Conservation (phyloP, 2,797 vertebrate species). For the Sebastes flavidus region DNA sequence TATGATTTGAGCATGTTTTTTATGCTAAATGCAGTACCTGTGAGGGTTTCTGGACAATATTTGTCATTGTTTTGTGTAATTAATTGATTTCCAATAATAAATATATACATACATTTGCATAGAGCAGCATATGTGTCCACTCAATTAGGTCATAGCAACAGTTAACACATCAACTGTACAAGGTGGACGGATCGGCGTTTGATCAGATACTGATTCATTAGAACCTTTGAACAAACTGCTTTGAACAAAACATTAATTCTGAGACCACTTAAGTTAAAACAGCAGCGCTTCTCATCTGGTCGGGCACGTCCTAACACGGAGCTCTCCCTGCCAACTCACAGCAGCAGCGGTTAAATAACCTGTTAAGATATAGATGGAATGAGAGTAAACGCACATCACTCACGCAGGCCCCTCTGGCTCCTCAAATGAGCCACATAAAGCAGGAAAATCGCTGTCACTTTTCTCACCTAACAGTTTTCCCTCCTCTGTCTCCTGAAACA, state of each 20-base stretch:
- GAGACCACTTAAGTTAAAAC: constrained; percentile 7
- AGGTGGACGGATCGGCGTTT: neutral
- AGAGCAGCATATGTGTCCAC: too few relatives aligned
- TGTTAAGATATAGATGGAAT: constrained; percentile 48
- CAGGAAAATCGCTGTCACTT: constrained; percentile 59
- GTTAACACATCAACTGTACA: neutral
- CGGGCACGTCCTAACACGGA: constrained; percentile 39
- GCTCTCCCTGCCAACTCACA: constrained; percentile 31
- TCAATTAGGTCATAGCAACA: neutral
- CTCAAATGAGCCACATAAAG: constrained; percentile 58
- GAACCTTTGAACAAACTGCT: constrained; percentile 15
- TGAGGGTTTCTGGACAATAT: too few relatives aligned
- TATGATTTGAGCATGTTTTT: too few relatives aligned
- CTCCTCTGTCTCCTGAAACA: constrained; percentile 58
- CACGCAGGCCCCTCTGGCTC: constrained; percentile 55
- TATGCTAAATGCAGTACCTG: too few relatives aligned
- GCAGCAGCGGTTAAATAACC: constrained; percentile 38
- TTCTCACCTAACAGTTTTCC: constrained; percentile 58
- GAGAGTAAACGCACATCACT: constrained; percentile 53
- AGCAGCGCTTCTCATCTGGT: constrained; percentile 10
- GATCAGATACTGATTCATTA: constrained; percentile 16
- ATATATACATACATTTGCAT: too few relatives aligned
- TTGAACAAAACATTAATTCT: constrained; percentile 20
- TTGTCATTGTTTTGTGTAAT: too few relatives aligned
- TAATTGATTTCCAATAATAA: too few relatives aligned